Conservation (phyloP, 2,888 invertebrate genomes). For the Brenthis hecate region DNA sequence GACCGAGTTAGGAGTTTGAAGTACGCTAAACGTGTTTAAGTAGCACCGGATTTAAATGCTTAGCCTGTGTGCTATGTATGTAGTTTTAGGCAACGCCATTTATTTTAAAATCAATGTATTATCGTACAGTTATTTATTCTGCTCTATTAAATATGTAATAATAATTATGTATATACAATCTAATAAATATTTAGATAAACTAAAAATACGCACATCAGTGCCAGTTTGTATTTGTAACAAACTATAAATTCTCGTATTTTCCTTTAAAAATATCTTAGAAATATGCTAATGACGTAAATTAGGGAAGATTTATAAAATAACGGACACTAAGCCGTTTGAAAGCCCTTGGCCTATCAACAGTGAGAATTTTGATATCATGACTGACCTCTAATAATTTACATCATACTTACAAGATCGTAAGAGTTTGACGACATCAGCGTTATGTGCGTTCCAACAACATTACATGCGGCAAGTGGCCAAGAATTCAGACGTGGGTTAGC, state of each 20-base stretch:
- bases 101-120: slow-evolving; percentile 10
- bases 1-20: slow-evolving; percentile 46
- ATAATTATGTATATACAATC: no score
- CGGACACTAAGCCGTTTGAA: slow-evolving; percentile 53
- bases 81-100: slow-evolving; percentile 2
- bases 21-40: slow-evolving; percentile 69
- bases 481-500: slow-evolving; percentile 20
- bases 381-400: slow-evolving; percentile 28
- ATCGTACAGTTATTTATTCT: background rate
- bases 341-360: slow-evolving; percentile 16
- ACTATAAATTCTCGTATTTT: background rate
- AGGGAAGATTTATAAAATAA: slow-evolving; percentile 73
- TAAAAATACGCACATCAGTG: no score
- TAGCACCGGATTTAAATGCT: slow-evolving; percentile 47
- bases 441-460: slow-evolving; percentile 19
- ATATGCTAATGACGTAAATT: slow-evolving; percentile 55
- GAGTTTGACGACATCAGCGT: slow-evolving; percentile 19
- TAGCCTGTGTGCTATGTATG: slow-evolving; percentile 40
- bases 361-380: slow-evolving; percentile 18
- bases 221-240: no score
- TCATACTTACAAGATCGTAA: slow-evolving; percentile 26
- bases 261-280: slow-evolving; percentile 56
- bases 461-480: slow-evolving; percentile 27
- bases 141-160: no score
- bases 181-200: background rate